phyloP scores from a whole-genome alignment of 2,797 vertebrate species.

The Echiichthys vipera region DNA sequence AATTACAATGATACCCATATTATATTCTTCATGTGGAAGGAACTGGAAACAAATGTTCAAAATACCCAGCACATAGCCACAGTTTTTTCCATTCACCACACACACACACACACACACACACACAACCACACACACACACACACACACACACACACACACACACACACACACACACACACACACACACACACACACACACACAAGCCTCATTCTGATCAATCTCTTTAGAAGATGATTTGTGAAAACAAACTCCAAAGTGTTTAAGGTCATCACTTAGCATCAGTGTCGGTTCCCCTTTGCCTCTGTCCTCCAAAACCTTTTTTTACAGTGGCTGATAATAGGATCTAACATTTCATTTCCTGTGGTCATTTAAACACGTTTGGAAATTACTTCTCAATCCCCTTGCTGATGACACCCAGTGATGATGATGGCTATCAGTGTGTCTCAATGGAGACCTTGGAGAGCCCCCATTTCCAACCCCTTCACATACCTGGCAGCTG shows the following conservation, averaged over 20 bases:
- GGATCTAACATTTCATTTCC: conserved; percentile 75
- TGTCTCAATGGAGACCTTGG: conserved; percentile 77
- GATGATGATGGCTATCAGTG: conserved; percentile 79
- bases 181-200: conserved; percentile 4
- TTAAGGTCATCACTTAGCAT: conserved; percentile 73
- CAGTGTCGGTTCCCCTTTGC: conserved; percentile 59
- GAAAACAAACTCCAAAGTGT: conserved; percentile 75
- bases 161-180: conserved; percentile 10
- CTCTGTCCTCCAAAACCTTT: conserved; percentile 61
- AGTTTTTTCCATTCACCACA: not conserved
- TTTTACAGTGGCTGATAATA: conserved; percentile 67
- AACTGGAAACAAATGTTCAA: not conserved
- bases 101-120: not conserved
- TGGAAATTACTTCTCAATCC: conserved; percentile 80
- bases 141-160: conserved; percentile 3
- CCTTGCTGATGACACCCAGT: conserved; percentile 72
- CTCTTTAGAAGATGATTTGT: conserved; percentile 63
- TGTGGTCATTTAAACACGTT: conserved; percentile 80
- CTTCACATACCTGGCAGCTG: conserved; percentile 82
- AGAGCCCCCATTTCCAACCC: conserved; percentile 72
- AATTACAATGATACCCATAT: not conserved
- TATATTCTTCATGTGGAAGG: conserved; percentile 1
- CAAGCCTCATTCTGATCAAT: conserved; percentile 39
- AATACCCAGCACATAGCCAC: conserved; percentile 3
- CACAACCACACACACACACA: conserved; percentile 6